Conservation (phyloP, 2,113 vertebrate species). For the Alosa alosa region DNA sequence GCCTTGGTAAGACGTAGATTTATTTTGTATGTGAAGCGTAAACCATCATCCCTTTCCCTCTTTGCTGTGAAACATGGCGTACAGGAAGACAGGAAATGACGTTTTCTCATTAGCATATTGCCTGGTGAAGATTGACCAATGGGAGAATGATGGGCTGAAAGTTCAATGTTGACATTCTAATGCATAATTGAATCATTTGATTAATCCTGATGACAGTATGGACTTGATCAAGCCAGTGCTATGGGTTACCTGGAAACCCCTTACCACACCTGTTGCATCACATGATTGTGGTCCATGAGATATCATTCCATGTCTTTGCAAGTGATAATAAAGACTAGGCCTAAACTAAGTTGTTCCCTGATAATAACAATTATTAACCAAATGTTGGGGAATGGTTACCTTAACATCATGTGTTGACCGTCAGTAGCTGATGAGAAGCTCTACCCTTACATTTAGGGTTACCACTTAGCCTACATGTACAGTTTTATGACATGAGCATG, state of each 20-base stretch:
- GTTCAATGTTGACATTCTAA: conserved; percentile 37
- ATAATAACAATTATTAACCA: neutral
- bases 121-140: conserved; percentile 71
- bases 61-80: conserved; percentile 54
- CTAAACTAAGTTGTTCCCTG: neutral
- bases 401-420: neutral
- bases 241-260: neutral
- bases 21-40: conserved; percentile 41
- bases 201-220: neutral
- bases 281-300: neutral
- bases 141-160: conserved; percentile 72
- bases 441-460: neutral
- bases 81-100: conserved; percentile 61
- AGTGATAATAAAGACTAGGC: neutral
- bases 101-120: conserved; percentile 43
- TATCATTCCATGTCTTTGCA: too few relatives aligned
- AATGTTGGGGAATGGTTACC: neutral
- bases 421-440: neutral
- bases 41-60: conserved; percentile 41
- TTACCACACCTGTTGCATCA: neutral
- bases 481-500: neutral
- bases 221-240: neutral
- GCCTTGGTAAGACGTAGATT: neutral
- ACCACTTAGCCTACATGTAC: too few relatives aligned
- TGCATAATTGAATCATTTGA: conserved; percentile 21